A percentile compares a stretch with the other conserved stretches of the same genome.
Evolutionary conservation across 2,888 invertebrate genomes (phyloP).

Genomic region (Blomia tropicalis): DNA sequence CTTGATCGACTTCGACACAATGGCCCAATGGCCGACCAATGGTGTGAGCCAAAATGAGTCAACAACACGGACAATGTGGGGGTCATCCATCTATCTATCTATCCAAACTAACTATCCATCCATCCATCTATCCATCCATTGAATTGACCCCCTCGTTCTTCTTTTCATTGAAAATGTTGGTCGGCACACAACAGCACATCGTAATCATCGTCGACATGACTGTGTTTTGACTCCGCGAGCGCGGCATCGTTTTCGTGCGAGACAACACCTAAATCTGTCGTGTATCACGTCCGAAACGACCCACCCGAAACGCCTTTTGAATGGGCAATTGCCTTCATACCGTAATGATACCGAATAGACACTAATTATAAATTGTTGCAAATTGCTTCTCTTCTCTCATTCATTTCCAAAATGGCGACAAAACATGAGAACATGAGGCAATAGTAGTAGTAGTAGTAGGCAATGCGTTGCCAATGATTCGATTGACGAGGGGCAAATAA

Average conservation of each 20-base stretch:
- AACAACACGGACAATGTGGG: background rate
- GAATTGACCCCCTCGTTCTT: too few species aligned
- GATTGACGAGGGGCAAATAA: too few species aligned
- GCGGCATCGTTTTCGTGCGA: constrained; percentile 2
- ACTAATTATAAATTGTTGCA: constrained; percentile 4
- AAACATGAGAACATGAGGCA: too few species aligned
- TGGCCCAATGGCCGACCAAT: background rate
- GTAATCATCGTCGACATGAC: background rate
- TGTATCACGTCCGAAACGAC: constrained; percentile 14
- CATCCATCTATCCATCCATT: too few species aligned
- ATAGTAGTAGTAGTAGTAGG: too few species aligned
- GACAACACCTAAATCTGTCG: constrained; percentile 20
- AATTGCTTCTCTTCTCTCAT: background rate
- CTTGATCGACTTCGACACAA: constrained; percentile 6
- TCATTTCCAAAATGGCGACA: background rate
- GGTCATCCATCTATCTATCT: too few species aligned
- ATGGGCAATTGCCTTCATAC: background rate
- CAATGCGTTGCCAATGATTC: too few species aligned
- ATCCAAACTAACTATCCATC: too few species aligned
- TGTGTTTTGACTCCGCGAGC: background rate
- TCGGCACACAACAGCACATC: background rate
- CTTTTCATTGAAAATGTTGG: too few species aligned
- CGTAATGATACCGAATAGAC: constrained; percentile 11
- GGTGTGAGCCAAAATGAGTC: too few species aligned
- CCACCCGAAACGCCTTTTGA: constrained; percentile 7